Evolutionary conservation across 2,797 vertebrate species (phyloP).

Genomic region (Furcifer pardalis): DNA sequence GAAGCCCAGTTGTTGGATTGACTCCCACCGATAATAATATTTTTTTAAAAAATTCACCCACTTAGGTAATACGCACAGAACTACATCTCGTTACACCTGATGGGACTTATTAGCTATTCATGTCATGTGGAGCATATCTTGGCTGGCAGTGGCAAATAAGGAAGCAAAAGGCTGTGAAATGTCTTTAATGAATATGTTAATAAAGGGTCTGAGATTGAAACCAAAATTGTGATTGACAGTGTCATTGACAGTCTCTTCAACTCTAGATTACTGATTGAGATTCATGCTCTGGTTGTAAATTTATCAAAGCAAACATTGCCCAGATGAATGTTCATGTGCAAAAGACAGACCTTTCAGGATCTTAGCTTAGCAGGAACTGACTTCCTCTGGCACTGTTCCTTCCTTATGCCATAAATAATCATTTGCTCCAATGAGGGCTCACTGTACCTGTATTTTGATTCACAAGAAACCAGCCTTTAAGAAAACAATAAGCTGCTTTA

Average conservation of each 20-base stretch:
- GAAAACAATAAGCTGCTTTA: too few species aligned
- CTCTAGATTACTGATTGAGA: slow-evolving; percentile 9
- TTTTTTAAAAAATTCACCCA: slow-evolving; percentile 21
- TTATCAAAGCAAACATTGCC: slow-evolving; percentile 36
- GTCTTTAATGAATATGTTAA: slow-evolving; percentile 53
- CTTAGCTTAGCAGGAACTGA: neutral
- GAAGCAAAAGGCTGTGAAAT: slow-evolving; percentile 57
- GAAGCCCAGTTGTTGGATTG: too few species aligned
- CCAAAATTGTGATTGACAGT: slow-evolving; percentile 47
- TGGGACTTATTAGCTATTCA: slow-evolving; percentile 65
- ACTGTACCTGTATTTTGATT: too few species aligned
- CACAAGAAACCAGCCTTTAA: too few species aligned
- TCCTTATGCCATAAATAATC: too few species aligned
- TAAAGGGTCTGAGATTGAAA: slow-evolving; percentile 35
- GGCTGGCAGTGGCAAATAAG: slow-evolving; percentile 54
- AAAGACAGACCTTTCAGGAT: slow-evolving; percentile 24
- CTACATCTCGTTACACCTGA: slow-evolving; percentile 55
- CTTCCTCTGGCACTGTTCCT: neutral
- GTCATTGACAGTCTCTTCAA: slow-evolving; percentile 41
- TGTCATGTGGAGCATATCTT: slow-evolving; percentile 40
- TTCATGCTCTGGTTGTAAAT: slow-evolving; percentile 38
- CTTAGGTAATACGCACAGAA: slow-evolving; percentile 44
- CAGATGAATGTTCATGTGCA: slow-evolving; percentile 50
- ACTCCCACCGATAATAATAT: slow-evolving; percentile 54
- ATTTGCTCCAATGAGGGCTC: too few species aligned